Conservation (phyloP, 2,888 invertebrate species). For the Cerastoderma edule region DNA sequence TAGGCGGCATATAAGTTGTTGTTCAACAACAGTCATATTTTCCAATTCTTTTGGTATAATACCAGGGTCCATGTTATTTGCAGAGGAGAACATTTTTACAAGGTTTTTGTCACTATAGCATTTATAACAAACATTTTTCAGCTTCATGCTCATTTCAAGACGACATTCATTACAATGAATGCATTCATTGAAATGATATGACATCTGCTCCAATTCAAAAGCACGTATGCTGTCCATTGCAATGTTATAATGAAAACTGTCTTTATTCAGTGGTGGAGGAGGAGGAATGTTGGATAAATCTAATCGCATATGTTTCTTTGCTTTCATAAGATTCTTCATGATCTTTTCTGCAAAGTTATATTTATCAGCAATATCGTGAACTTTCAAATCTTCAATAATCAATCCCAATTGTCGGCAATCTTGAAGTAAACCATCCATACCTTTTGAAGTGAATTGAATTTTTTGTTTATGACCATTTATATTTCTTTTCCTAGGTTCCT, state of each 20-base stretch:
- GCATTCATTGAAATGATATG: conserved; percentile 37
- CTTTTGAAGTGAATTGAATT: neutral
- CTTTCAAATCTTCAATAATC: neutral
- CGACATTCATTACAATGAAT: conserved; percentile 36
- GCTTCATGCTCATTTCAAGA: conserved; percentile 42
- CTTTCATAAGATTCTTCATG: neutral
- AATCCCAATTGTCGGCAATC: conserved; percentile 18
- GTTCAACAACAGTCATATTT: conserved; percentile 43
- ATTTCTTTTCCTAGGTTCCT: neutral
- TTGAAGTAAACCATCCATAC: neutral
- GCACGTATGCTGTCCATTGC: conserved; percentile 27
- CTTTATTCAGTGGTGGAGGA: conserved; percentile 22
- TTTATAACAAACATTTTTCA: conserved; percentile 21
- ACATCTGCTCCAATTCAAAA: conserved; percentile 39
- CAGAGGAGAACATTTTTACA: conserved; percentile 43
- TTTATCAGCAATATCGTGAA: neutral
- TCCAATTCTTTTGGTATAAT: conserved; percentile 32
- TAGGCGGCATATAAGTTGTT: conserved; percentile 37
- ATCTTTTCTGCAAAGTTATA: neutral
- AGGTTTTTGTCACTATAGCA: conserved; percentile 39
- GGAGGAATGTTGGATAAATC: neutral
- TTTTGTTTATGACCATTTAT: too few relatives aligned
- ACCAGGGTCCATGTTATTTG: conserved; percentile 54
- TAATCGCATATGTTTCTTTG: conserved; percentile 10
- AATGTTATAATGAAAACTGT: conserved; percentile 8